Percentiles rank a stretch among this genome's conserved stretches.
Evolutionary conservation across 2,888 invertebrate species (phyloP).

Genomic region (Steinernema scapterisci): DNA sequence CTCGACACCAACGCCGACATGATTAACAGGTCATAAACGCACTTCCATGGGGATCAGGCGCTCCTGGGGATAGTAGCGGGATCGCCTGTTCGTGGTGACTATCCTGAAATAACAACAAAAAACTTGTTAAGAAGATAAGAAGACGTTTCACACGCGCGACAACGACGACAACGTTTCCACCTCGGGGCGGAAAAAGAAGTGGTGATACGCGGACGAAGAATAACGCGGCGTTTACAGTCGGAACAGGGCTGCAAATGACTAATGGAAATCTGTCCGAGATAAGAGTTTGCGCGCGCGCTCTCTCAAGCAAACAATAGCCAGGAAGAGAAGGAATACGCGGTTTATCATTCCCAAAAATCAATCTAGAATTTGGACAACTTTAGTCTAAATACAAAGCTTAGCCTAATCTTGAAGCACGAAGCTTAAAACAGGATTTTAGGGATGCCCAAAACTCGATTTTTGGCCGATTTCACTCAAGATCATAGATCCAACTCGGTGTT

Average conservation of each 20-base stretch:
- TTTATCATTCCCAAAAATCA: constrained; percentile 10
- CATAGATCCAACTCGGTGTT: no score
- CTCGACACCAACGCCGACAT: constrained; percentile 30
- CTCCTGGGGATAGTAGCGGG: not conserved
- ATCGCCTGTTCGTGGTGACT: constrained; percentile 10
- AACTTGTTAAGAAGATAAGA: not conserved
- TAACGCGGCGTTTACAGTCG: not conserved
- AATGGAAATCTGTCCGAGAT: not conserved
- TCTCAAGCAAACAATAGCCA: constrained; percentile 15
- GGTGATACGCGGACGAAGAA: no score
- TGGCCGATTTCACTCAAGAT: no score
- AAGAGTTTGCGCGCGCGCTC: not conserved
- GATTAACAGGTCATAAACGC: constrained; percentile 11
- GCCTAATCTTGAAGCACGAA: no score
- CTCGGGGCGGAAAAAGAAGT: no score
- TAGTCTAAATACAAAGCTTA: no score
- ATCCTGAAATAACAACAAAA: not conserved
- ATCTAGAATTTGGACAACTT: no score
- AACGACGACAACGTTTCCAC: no score
- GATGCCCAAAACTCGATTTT: no score
- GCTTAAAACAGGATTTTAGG: no score
- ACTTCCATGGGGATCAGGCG: constrained; percentile 13
- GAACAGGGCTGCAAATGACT: not conserved
- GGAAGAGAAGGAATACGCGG: no score
- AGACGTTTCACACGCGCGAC: not conserved